Evolutionary conservation across 2,113 vertebrate genomes (phyloP).

Genomic region (Phodopus roborovskii): DNA sequence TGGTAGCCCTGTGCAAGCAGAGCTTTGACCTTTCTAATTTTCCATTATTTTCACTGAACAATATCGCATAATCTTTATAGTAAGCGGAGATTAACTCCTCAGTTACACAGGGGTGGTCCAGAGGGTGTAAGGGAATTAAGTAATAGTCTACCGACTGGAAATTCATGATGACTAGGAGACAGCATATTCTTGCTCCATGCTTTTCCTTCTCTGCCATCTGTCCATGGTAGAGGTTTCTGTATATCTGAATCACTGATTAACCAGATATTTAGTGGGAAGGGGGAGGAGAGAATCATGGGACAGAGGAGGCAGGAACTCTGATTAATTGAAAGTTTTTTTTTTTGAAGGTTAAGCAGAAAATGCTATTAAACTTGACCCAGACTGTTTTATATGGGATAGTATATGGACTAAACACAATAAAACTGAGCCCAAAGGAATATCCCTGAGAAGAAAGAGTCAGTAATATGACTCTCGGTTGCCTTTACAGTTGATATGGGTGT

Average conservation of each 20-base stretch:
- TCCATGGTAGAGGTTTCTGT: neutral
- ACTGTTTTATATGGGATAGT: slow-evolving; percentile 59
- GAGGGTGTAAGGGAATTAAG: neutral
- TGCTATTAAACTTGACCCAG: slow-evolving; percentile 68
- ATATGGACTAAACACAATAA: slow-evolving; percentile 68
- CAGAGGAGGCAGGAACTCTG: neutral
- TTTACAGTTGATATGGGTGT: neutral
- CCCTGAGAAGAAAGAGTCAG: slow-evolving; percentile 48
- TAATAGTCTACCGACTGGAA: neutral
- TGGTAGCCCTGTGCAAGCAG: too few species aligned
- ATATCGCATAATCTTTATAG: neutral
- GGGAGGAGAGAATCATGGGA: neutral
- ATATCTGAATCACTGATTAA: slow-evolving; percentile 37
- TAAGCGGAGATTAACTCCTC: neutral
- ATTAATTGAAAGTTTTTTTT: slow-evolving; percentile 59
- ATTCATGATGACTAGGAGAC: neutral
- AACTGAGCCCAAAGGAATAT: slow-evolving; percentile 68
- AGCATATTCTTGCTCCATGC: neutral
- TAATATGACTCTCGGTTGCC: slow-evolving; percentile 53
- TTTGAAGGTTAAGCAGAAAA: slow-evolving; percentile 66
- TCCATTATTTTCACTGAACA: neutral
- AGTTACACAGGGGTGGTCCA: neutral
- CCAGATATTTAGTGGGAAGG: neutral
- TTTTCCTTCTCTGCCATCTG: neutral
- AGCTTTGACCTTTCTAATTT: neutral